Conservation (phyloP, 2,113 vertebrate species). For the Hemichromis elongatus region DNA sequence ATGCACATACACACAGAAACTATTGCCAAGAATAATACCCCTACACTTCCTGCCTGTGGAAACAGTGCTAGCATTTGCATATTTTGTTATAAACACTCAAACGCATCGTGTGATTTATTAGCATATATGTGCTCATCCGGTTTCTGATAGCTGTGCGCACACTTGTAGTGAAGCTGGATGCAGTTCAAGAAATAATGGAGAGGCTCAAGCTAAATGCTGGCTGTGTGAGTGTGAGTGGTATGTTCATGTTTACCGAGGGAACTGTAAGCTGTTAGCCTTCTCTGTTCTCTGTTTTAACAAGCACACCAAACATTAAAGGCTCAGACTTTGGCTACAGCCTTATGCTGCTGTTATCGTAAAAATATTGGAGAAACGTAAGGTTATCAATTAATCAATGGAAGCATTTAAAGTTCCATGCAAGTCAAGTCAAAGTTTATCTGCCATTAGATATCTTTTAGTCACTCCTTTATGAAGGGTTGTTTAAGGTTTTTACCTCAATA, state of each 20-base stretch:
- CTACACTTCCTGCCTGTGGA: slow-evolving; percentile 22
- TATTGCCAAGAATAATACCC: slow-evolving; percentile 34
- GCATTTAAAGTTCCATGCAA: background rate
- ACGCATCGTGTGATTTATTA: background rate
- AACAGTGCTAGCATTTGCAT: background rate
- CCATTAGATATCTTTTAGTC: background rate
- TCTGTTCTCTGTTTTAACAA: background rate
- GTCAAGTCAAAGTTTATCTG: background rate
- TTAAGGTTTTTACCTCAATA: background rate
- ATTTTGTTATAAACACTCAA: slow-evolving; percentile 1
- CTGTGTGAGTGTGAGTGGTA: background rate
- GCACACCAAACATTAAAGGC: background rate
- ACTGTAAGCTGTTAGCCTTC: slow-evolving; percentile 16
- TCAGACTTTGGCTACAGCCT: background rate
- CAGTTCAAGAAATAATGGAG: background rate
- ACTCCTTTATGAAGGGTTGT: background rate
- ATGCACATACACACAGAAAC: background rate
- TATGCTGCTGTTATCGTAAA: background rate
- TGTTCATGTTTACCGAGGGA: slow-evolving; percentile 19
- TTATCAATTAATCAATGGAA: background rate
- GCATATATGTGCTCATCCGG: background rate
- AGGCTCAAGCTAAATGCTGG: background rate
- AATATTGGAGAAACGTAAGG: background rate
- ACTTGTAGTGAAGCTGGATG: background rate
- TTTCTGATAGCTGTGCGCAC: background rate